Base-by-base conservation (phyloP, 2,797 vertebrate genomes). In the Urophycis tenuis region DNA sequence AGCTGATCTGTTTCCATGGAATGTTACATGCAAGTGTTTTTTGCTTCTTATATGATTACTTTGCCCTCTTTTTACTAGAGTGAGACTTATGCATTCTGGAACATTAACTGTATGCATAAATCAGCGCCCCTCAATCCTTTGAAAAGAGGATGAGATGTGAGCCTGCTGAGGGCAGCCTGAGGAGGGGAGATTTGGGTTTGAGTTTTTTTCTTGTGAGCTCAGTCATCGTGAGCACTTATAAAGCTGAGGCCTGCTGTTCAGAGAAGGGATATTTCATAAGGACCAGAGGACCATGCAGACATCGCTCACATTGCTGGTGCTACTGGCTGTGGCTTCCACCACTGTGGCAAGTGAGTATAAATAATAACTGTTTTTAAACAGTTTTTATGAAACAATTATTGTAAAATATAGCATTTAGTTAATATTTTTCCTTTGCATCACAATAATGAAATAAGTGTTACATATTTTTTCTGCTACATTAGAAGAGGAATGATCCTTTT, bases 261-360 rank as follows among this genome's bases (percentile, higher is more conserved):
- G 76, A 71, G 83, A 87, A 86, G 80, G 88, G 85, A 88, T 79
- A 76, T 82, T 86, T 85, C 64, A 74, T 22, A 12, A 71, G 78
- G 75, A 81, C 60, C 39, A 79, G 85, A 78, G 0, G 75, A 91
- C 67, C 32, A 92, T 92, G 91, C 60, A 79, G 89, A 83, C 78
- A 81, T 83, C 85, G 81, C 85, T 81, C 8, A 77, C 84, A 14
- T 74, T 89, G 80, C 10, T 92, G 81, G 35, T 88, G 79, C 72
- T 92, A 79, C 72, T 91, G 83, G 83, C 80, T 19, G 82, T 74
- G 1, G 79, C 87, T 36, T 89, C 89, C 74, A 85, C 79, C 72
- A 72, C 88, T 29, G 78, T 30, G 33, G 89, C 91, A 41, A 92
- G 92, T 93, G 77, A 92, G 92, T 93, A 84, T 15, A 79, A 31